A percentile compares a stretch with the other conserved stretches of the same genome.
phyloP scores from a whole-genome alignment of 2,797 vertebrate genomes.

The Carcharodon carcharias region DNA sequence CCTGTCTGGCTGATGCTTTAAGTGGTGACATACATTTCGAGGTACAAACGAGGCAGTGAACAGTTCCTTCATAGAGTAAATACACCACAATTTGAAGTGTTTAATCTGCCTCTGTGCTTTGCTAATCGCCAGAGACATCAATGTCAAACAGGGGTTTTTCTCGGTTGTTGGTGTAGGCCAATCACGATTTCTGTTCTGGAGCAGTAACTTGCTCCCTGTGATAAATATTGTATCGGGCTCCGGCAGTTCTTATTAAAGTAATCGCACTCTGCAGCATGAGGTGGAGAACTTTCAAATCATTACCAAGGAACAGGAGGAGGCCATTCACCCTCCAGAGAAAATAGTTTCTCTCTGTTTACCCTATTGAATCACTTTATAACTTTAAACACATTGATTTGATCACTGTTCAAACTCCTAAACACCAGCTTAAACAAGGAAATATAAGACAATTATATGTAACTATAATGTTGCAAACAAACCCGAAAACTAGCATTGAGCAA shows the following conservation, averaged over 20 bases:
- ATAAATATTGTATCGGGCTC: background rate
- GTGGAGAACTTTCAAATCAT: background rate
- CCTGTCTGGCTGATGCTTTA: background rate
- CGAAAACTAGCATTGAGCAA: background rate
- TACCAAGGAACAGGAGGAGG: background rate
- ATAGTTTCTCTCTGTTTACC: background rate
- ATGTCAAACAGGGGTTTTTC: background rate
- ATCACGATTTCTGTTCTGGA: background rate
- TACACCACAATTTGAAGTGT: background rate
- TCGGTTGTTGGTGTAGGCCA: background rate
- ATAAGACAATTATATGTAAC: background rate
- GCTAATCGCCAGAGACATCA: background rate
- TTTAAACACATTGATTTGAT: background rate
- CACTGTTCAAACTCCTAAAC: background rate
- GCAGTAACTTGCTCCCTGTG: background rate
- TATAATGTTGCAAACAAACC: background rate
- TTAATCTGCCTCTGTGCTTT: background rate
- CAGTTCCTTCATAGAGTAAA: background rate
- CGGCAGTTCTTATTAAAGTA: background rate
- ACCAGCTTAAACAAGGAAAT: background rate
- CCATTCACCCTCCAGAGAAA: background rate
- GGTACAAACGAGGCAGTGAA: too few relatives aligned
- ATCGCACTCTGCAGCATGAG: background rate
- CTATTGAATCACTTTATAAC: background rate
- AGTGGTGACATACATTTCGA: background rate